Evolutionary conservation across 1,140 invertebrate species (phyloP).

Genomic region (Drosophila auraria): DNA sequence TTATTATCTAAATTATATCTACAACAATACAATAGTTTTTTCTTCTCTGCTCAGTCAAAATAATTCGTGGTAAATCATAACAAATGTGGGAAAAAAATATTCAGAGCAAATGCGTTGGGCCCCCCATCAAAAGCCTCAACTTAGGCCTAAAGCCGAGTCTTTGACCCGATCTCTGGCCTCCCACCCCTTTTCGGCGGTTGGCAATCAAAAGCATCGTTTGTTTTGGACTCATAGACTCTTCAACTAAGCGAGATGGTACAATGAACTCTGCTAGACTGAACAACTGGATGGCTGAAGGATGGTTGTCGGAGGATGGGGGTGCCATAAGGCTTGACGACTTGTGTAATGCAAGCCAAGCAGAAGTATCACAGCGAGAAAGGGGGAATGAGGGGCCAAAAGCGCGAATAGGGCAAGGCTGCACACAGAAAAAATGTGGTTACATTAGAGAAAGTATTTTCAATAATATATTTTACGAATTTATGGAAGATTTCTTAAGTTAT

Average conservation of each 20-base stretch:
- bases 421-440: neutral
- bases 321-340: conserved; percentile 48
- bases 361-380: conserved; percentile 36
- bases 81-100: conserved; percentile 32
- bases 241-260: conserved; percentile 77
- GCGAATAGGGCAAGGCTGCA: conserved; percentile 20
- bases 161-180: conserved; percentile 47
- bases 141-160: conserved; percentile 42
- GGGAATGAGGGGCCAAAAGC: conserved; percentile 13
- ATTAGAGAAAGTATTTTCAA: neutral
- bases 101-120: conserved; percentile 29
- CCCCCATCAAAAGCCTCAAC: conserved; percentile 5
- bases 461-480: neutral
- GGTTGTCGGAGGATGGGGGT: conserved; percentile 12
- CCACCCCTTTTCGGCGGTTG: conserved; percentile 36
- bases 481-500: no score
- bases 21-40: neutral
- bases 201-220: conserved; percentile 80
- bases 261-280: conserved; percentile 66
- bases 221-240: conserved; percentile 75
- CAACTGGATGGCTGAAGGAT: conserved; percentile 13
- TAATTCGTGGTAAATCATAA: conserved; percentile 6
- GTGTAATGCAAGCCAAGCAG: conserved; percentile 69
- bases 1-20: no score
- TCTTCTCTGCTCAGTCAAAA: neutral